Conservation (phyloP, 1,140 invertebrate genomes). For the Drosophila nigrodunni region DNA sequence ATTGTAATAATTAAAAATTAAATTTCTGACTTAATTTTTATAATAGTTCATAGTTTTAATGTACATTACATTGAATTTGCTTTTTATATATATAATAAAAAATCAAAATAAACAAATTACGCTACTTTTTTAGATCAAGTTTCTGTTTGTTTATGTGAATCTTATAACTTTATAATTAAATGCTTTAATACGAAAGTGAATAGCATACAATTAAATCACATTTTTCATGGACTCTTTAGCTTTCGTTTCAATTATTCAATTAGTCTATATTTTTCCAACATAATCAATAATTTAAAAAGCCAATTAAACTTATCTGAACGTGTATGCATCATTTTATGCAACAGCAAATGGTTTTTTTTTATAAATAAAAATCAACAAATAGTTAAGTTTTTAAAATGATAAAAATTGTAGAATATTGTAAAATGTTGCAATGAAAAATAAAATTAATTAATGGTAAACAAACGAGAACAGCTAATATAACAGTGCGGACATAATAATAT, state of each 20-base stretch:
- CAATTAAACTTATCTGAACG: conserved; percentile 18
- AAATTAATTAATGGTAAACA: conserved; percentile 50
- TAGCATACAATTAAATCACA: too few species aligned
- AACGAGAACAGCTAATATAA: conserved; percentile 1
- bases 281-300: conserved; percentile 3
- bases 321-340: conserved; percentile 1
- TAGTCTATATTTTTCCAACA: not conserved
- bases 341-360: not conserved
- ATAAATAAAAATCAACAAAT: not conserved
- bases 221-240: too few species aligned
- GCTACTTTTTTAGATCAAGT: too few species aligned
- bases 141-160: not conserved
- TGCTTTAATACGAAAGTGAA: too few species aligned
- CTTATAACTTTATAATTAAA: not conserved
- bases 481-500: conserved; percentile 13
- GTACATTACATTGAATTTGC: too few species aligned
- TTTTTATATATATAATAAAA: too few species aligned
- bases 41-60: too few species aligned
- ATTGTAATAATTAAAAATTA: too few species aligned
- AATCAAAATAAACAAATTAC: too few species aligned
- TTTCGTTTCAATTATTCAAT: too few species aligned
- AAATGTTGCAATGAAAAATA: conserved; percentile 20
- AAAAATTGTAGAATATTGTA: conserved; percentile 5
- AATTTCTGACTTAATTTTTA: too few species aligned
- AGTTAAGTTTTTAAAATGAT: not conserved